These are phyloP conservation scores for Amblyornis subalaris DNA, from an alignment of 2,113 vertebrate species.

Conservation along the genomic window DNA sequence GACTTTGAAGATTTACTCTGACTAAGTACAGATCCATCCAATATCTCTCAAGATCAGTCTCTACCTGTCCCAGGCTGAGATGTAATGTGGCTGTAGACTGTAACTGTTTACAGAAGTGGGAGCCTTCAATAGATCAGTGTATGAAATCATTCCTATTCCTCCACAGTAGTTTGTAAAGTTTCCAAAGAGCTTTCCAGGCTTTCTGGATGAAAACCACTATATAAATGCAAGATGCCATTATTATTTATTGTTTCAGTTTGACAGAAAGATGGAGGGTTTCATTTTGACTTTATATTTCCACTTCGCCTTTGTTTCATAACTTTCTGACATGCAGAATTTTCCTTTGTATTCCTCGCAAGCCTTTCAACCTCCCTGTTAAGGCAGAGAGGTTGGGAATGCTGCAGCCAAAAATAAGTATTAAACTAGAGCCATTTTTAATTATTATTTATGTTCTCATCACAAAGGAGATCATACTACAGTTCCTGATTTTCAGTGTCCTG, in stretches of 20 bases:
- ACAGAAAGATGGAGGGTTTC: constrained; percentile 69
- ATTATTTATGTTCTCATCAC: not conserved
- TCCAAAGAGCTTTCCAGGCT: constrained; percentile 45
- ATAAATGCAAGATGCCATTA: constrained; percentile 56
- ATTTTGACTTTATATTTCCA: constrained; percentile 63
- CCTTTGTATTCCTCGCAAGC: not conserved
- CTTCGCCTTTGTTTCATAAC: constrained; percentile 58
- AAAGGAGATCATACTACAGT: not conserved
- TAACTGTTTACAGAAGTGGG: constrained; percentile 24
- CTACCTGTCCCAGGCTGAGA: constrained; percentile 31
- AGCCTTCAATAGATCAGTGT: constrained; percentile 8
- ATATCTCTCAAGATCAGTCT: constrained; percentile 47
- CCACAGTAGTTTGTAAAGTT: constrained; percentile 59
- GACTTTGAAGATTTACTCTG: constrained; percentile 44
- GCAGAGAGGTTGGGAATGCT: not conserved
- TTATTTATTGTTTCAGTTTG: constrained; percentile 66
- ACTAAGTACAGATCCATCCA: constrained; percentile 40
- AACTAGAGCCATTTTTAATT: not conserved
- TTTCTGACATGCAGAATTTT: constrained; percentile 36
- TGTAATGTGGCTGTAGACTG: constrained; percentile 13
- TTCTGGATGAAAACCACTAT: constrained; percentile 45
- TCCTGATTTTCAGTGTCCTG: not conserved
- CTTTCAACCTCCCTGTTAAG: not conserved
- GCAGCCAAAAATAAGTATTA: not conserved
- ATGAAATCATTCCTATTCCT: constrained; percentile 47